A percentile compares a stretch with the other conserved stretches of the same genome.
These are phyloP conservation scores for Propithecus deckenii DNA, from an alignment of 2,797 vertebrate genomes.

Conservation along the genomic window DNA sequence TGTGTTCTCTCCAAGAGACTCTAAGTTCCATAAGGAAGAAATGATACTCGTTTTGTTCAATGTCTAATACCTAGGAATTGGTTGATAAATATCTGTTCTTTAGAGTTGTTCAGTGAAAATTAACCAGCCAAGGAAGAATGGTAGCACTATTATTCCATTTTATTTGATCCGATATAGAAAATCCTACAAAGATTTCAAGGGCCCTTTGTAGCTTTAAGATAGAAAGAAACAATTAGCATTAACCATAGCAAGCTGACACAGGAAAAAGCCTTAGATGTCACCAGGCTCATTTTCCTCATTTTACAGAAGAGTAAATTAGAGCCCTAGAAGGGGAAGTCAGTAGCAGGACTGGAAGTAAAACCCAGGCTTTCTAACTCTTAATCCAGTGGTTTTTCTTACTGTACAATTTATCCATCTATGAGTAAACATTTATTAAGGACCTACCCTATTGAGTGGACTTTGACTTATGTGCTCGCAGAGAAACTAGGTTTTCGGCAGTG, in stretches of 20 bases:
- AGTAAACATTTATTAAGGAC: neutral
- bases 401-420: neutral
- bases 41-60: neutral
- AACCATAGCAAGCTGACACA: neutral
- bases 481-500: neutral
- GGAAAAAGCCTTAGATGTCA: neutral
- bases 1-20: neutral
- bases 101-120: neutral
- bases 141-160: neutral
- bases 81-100: neutral
- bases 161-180: neutral
- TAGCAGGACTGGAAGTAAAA: neutral
- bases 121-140: constrained; percentile 10
- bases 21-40: neutral
- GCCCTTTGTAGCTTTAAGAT: neutral
- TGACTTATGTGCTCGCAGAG: neutral
- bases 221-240: neutral
- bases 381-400: neutral
- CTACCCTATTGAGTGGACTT: neutral
- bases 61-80: neutral
- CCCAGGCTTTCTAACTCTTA: neutral
- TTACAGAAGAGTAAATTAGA: neutral
- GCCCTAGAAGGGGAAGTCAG: neutral
- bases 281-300: neutral
- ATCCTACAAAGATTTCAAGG: neutral